These are phyloP conservation scores for Ceryle rudis DNA, from an alignment of 2,797 vertebrate genomes.

Conservation along the genomic window DNA sequence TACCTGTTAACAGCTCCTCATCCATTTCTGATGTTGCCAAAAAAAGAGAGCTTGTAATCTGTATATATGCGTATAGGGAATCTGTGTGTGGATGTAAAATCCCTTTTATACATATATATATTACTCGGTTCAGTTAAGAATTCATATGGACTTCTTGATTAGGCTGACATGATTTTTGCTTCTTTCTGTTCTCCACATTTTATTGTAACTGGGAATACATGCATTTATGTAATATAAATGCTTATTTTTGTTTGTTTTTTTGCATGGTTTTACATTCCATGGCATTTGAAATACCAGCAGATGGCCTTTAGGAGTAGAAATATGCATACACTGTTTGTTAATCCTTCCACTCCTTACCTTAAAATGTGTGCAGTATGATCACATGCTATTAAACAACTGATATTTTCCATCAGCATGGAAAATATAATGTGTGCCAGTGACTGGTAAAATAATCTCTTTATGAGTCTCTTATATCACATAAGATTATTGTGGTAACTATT, in stretches of 20 bases:
- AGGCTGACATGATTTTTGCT: neutral
- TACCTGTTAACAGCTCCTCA: neutral
- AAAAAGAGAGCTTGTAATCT: neutral
- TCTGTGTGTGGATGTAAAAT: accelerated
- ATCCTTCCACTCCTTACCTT: neutral
- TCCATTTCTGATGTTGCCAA: neutral
- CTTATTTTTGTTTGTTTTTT: neutral
- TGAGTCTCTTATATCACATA: neutral
- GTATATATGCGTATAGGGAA: neutral
- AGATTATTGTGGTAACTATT: neutral
- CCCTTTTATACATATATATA: too few species aligned
- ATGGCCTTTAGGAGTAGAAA: neutral
- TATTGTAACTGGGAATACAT: neutral
- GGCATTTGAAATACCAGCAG: neutral
- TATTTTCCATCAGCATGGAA: neutral
- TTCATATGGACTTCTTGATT: neutral
- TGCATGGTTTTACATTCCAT: neutral
- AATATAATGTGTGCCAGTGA: neutral
- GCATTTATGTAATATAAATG: neutral
- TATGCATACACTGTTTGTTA: neutral
- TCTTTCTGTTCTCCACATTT: neutral
- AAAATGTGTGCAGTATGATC: neutral
- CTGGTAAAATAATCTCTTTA: constrained; percentile 5
- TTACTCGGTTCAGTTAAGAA: neutral
- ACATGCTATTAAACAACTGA: neutral